Evolutionary conservation across 1,140 invertebrate species (phyloP).

Genomic region (Pseudomyrmex pallidus): DNA sequence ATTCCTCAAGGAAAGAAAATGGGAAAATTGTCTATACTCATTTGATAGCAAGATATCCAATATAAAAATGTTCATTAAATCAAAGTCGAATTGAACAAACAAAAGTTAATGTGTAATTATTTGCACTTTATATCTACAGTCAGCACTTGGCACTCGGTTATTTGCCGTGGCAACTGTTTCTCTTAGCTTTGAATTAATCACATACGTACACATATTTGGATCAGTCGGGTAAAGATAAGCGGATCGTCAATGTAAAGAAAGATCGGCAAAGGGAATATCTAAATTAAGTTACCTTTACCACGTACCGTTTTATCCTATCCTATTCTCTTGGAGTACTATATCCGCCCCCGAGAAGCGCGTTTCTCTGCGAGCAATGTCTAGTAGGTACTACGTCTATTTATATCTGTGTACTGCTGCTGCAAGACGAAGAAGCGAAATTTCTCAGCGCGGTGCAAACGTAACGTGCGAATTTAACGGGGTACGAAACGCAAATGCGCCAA

Average conservation of each 20-base stretch:
- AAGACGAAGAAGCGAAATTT: constrained; percentile 66
- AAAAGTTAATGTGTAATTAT: too few species aligned
- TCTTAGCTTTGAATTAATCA: not conserved
- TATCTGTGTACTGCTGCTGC: constrained; percentile 45
- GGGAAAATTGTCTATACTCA: too few species aligned
- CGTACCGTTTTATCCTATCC: not conserved
- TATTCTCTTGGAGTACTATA: constrained; percentile 42
- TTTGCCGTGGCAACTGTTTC: too few species aligned
- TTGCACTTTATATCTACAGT: too few species aligned
- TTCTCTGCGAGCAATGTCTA: constrained; percentile 54
- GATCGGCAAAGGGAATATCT: not conserved
- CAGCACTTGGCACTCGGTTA: too few species aligned
- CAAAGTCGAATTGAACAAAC: too few species aligned
- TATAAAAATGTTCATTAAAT: too few species aligned
- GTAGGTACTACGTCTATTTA: constrained; percentile 68
- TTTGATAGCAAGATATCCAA: too few species aligned
- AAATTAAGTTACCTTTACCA: not conserved
- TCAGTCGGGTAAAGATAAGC: not conserved
- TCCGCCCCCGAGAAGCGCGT: constrained; percentile 3
- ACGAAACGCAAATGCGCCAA: not conserved
- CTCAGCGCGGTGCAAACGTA: constrained; percentile 44
- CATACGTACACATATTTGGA: too few species aligned
- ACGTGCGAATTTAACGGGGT: not conserved
- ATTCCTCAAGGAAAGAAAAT: too few species aligned
- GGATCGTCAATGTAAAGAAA: not conserved